Base-by-base conservation (phyloP, 2,797 vertebrate species). In the Zenarchopterus dispar region DNA sequence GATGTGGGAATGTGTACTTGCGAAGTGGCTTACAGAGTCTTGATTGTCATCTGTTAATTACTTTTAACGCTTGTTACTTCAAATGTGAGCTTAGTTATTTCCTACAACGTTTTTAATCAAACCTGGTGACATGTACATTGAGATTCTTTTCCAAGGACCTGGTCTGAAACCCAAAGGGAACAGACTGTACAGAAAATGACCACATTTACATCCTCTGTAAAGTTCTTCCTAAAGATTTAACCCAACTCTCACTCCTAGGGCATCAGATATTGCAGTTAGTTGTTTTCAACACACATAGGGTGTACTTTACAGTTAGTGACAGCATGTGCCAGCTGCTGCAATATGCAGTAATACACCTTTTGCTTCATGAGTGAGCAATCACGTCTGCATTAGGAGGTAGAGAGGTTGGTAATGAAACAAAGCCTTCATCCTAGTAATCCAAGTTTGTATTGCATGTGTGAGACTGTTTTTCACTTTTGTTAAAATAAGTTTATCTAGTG, bases 31-130 rank as follows among this genome's bases (percentile, higher is more conserved):
- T 44, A 28, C 23, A 18, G 2, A 44, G 60, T 31, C 19, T 42
- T n/a, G n/a, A 2, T 15, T 52, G 24, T 11, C 24, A 46, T 9
- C 24, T 47, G n/a, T 9, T 36, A 51, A 56, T 43, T 28, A 11
- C n/a, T 28, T 19, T 63, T 26, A 13, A 26, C 8, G 15, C 4
- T 43, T 42, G n/a, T 48, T 42, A 22, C 24, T 3, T 18, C 39
- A 26, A 67, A 47, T 39, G 19, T 62, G 54, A 56, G 21, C 13
- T 22, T 22, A 15, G 11, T 47, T 23, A 21, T 47, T 47, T 15
- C 18, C 21, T 47, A 22, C 21, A 15, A 6, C 16, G 13, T 39
- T 39, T 39, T 3, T 39, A 10, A 39, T 13, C 36, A 39, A 15
- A 13, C 13, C 36, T 39, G 5, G 11, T 15, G 11, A 5, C 4